A percentile compares a stretch with the other conserved stretches of the same genome.
phyloP scores from a whole-genome alignment of 92 coral and sea anemone genomes.

The Chrysogorgia sp. region DNA sequence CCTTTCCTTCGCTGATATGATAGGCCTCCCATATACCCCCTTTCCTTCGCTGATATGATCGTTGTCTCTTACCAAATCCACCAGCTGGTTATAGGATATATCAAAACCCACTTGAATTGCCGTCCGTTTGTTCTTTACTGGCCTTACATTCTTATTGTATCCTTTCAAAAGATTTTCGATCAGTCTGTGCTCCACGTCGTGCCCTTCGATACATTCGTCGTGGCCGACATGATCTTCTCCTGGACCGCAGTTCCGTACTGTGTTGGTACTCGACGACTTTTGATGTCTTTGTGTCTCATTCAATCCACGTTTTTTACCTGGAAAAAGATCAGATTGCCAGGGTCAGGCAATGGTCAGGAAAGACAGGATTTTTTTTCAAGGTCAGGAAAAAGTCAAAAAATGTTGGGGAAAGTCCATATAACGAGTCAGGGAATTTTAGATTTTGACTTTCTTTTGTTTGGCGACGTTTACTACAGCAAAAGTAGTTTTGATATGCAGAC shows the following conservation, averaged over 20 bases:
- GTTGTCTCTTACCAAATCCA: conserved; percentile 68
- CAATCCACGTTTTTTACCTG: background rate
- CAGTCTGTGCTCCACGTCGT: conserved; percentile 73
- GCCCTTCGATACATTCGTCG: background rate
- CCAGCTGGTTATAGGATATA: conserved; percentile 88
- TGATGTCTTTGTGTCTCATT: background rate
- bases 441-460: no score
- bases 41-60: background rate
- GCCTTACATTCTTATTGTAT: conserved; percentile 76
- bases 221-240: background rate
- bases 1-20: no score
- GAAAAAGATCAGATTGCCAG: no score
- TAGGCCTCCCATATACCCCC: no score
- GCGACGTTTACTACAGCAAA: no score
- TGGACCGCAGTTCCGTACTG: no score
- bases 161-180: conserved; percentile 66
- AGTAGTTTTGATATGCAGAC: no score
- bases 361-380: no score
- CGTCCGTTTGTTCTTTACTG: conserved; percentile 71
- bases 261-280: background rate
- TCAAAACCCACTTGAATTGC: conserved; percentile 72
- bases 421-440: no score
- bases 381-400: no score
- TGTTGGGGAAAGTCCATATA: no score
- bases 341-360: no score